A percentile compares a stretch with the other conserved stretches of the same genome.
phyloP scores from a whole-genome alignment of 2,797 vertebrate species.

The Oophaga sylvatica region DNA sequence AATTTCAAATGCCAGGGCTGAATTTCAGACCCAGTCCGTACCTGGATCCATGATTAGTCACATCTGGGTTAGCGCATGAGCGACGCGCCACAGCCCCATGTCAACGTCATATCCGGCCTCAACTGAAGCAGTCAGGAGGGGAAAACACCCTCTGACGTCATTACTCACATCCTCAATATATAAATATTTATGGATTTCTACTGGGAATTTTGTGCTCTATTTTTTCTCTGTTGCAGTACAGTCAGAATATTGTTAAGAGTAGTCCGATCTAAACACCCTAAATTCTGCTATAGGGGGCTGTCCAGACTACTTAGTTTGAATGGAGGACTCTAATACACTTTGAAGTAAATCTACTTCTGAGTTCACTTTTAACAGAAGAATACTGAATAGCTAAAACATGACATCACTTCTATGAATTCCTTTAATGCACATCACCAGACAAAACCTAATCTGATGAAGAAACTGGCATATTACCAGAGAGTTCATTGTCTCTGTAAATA shows the following conservation, averaged over 20 bases:
- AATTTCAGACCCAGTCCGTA: no score
- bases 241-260: background rate
- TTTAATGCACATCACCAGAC: constrained; percentile 33
- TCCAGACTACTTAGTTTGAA: background rate
- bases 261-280: background rate
- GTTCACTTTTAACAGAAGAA: background rate
- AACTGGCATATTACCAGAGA: constrained; percentile 51
- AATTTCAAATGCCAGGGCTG: no score
- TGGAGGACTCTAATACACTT: background rate
- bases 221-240: background rate
- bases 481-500: constrained; percentile 43
- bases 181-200: no score
- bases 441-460: constrained; percentile 34
- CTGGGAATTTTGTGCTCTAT: no score
- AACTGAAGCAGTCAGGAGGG: no score
- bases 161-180: no score
- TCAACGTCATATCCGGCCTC: no score
- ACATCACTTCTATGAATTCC: background rate
- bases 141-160: no score
- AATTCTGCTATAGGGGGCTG: background rate
- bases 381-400: background rate
- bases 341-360: background rate
- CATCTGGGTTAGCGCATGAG: no score
- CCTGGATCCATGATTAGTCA: no score
- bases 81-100: no score